phyloP scores from a whole-genome alignment of 2,113 vertebrate genomes.

The Halichoerus grypus region DNA sequence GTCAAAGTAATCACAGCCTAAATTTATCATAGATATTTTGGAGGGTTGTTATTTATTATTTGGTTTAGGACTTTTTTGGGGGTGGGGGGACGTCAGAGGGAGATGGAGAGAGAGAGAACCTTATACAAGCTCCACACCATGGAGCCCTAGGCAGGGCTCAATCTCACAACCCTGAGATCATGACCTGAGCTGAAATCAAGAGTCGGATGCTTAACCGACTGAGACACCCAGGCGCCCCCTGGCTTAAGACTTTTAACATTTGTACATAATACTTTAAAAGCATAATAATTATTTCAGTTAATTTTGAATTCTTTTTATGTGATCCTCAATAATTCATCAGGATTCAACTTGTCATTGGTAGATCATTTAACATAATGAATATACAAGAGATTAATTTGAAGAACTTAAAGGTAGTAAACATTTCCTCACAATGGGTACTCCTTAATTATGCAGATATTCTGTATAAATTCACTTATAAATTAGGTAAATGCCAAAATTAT shows the following conservation, averaged over 20 bases:
- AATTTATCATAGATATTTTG: constrained; percentile 27
- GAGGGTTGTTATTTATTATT: background rate
- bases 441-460: background rate
- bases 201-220: background rate
- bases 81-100: background rate
- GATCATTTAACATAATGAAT: background rate
- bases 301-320: background rate
- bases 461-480: background rate
- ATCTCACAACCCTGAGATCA: background rate
- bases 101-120: background rate
- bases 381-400: background rate
- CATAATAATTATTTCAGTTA: background rate
- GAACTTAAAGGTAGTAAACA: background rate
- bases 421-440: background rate
- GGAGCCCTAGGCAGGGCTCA: background rate
- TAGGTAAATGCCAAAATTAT: background rate
- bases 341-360: background rate
- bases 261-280: background rate
- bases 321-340: background rate
- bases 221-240: background rate
- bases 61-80: background rate
- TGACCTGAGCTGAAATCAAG: background rate
- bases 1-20: background rate
- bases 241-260: background rate
- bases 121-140: background rate